Conservation (phyloP, 2,888 invertebrate genomes). For the Amiota communis region DNA sequence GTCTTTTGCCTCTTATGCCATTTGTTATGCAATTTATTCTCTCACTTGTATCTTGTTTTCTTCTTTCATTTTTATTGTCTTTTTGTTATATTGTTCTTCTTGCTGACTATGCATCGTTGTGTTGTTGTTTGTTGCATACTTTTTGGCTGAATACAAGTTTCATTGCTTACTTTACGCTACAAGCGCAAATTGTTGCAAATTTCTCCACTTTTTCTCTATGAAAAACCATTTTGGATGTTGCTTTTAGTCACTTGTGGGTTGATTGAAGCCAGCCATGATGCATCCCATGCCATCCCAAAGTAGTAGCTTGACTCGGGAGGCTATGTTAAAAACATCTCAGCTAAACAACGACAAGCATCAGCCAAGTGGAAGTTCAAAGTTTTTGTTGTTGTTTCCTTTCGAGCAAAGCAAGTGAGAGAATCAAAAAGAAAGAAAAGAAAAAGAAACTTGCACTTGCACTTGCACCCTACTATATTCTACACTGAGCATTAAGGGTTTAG, state of each 20-base stretch:
- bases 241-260: neutral
- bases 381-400: neutral
- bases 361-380: neutral
- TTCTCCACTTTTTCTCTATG: neutral
- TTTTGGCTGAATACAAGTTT: conserved; percentile 1
- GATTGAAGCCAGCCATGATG: too few species aligned
- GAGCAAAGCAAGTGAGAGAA: neutral
- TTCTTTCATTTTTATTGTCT: neutral
- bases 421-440: neutral
- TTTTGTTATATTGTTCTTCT: too few species aligned
- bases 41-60: neutral
- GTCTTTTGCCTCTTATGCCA: neutral
- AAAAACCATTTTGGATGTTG: neutral
- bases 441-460: neutral
- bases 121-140: conserved; percentile 13
- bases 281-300: too few species aligned
- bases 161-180: neutral
- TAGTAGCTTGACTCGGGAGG: too few species aligned
- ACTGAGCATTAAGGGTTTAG: too few species aligned
- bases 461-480: too few species aligned
- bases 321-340: neutral
- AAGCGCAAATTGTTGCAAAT: neutral
- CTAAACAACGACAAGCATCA: neutral
- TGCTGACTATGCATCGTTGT: too few species aligned
- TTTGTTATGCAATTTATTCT: neutral